These are phyloP conservation scores for Ichneumoninae sp. DNA, from an alignment of 2,888 invertebrate genomes.

Conservation along the genomic window DNA sequence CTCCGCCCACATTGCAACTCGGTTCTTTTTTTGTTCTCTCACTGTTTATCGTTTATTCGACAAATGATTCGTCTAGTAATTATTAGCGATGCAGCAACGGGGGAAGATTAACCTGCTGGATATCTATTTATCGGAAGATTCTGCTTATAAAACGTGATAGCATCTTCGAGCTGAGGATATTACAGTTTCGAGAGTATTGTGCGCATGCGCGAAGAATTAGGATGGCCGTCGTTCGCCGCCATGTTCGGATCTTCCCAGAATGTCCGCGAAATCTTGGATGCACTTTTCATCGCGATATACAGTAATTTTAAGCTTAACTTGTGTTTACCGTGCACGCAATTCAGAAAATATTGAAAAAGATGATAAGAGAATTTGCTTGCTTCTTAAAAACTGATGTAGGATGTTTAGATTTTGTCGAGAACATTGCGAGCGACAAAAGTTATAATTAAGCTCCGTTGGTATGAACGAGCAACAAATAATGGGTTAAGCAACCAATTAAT, in stretches of 20 bases:
- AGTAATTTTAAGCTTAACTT: background rate
- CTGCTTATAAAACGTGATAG: conserved; percentile 26
- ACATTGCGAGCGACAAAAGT: background rate
- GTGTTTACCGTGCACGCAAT: background rate
- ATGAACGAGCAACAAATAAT: background rate
- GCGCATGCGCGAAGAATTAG: conserved; percentile 58
- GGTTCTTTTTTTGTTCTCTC: conserved; percentile 14
- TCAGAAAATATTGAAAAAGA: background rate
- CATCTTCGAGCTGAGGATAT: conserved; percentile 2
- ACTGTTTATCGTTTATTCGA: conserved; percentile 5
- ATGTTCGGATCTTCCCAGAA: conserved; percentile 44
- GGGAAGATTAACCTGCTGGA: background rate
- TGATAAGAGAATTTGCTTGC: background rate
- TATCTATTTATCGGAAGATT: conserved; percentile 6
- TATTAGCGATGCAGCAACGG: background rate
- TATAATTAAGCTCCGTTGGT: background rate
- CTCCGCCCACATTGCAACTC: conserved; percentile 45
- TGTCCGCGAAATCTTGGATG: conserved; percentile 7
- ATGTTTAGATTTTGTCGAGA: background rate
- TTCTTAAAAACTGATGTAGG: background rate
- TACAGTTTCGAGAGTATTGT: background rate
- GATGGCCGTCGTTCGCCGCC: conserved; percentile 63
- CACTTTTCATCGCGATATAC: background rate
- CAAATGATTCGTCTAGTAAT: conserved; percentile 1
- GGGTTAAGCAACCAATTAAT: background rate